Evolutionary conservation across 1,140 invertebrate species (phyloP), one percentile per base, ranked within the genome.

Genomic region (Archegozetes longisetosus): DNA sequence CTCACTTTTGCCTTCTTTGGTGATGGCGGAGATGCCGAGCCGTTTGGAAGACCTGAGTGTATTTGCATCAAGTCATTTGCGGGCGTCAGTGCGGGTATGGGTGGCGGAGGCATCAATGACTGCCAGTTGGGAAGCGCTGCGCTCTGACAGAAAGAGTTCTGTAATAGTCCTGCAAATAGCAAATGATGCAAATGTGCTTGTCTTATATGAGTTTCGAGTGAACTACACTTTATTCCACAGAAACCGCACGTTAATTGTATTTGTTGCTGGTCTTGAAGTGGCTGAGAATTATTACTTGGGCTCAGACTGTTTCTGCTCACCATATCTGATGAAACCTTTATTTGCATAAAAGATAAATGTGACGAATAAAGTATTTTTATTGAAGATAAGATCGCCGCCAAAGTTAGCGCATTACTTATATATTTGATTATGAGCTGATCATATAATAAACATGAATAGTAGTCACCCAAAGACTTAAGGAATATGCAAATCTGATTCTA

Each of bases 161-260:
- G 55, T 24, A 57, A n/a, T 24, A 57, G 25, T 12, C 46, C 40
- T 13, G 55, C 55, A 17, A 57, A 25, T 1, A 57, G 46, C 14
- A 57, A 26, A n/a, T 55, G 53, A 57, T 57, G 32, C 13, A 57
- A 20, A 49, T 57, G 55, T 17, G 40, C 6, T 48, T 57, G 29
- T 23, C 55, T 17, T 2, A 57, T 57, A 27, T 57, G 55, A n/a
- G 25, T 49, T n/a, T 57, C 55, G 27, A 57, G 55, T 48, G 40
- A 49, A 1, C 32, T 13, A 57, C 55, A 57, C 24, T 57, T 57
- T 3, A 47, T 48, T 23, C 55, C 55, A 48, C 55, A 57, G 24
- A 57, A 3, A 26, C 40, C 46, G 23, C 55, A 57, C 9, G 55
- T 57, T 24, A 57, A n/a, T 26, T 24, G 25, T 57, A 17, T 40